Conservation (phyloP, 1,140 invertebrate species). For the Watersipora subatra region DNA sequence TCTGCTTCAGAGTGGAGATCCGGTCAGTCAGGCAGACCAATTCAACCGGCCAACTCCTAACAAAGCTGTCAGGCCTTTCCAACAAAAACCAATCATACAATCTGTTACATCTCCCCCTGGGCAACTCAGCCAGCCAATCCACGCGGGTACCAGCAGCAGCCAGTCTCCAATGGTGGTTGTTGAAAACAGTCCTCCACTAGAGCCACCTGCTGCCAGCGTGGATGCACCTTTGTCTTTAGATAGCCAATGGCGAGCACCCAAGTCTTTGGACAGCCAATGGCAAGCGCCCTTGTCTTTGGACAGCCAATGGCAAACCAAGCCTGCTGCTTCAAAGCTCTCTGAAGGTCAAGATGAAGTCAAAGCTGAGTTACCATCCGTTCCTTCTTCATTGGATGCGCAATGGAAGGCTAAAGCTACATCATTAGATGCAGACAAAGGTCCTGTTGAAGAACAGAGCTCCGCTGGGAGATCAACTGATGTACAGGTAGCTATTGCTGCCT, state of each 20-base stretch:
- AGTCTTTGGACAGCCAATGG: background rate
- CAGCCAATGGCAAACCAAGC: background rate
- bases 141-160: background rate
- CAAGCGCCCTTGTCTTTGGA: background rate
- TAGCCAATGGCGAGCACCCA: background rate
- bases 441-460: too few species aligned
- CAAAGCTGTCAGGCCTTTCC: background rate
- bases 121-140: background rate
- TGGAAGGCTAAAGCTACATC: background rate
- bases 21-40: background rate
- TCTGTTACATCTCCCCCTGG: background rate
- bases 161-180: background rate
- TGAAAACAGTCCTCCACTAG: background rate
- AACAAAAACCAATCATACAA: background rate
- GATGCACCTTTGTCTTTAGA: background rate
- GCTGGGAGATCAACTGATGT: too few species aligned
- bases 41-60: background rate
- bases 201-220: background rate
- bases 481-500: too few species aligned
- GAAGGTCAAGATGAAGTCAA: too few species aligned
- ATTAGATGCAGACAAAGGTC: too few species aligned
- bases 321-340: background rate
- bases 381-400: background rate
- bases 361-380: too few species aligned
- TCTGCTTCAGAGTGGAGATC: background rate